Evolutionary conservation across 1,140 invertebrate species (phyloP), one percentile per base, ranked within the genome.

Genomic region (Drosophila watanabei): DNA sequence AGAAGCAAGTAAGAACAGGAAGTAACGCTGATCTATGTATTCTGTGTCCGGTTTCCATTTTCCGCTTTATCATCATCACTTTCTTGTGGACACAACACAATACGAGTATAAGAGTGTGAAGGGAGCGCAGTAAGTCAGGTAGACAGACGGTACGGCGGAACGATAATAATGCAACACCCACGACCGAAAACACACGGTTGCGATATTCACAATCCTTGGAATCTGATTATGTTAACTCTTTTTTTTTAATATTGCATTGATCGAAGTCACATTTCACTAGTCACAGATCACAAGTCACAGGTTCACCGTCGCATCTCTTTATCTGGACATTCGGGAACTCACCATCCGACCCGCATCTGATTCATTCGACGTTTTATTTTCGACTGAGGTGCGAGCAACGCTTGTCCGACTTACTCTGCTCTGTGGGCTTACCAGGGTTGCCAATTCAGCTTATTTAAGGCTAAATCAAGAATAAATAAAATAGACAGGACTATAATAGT

Each of bases 341-440:
- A 79, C 75, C 75, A 79, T 69, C 75, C 75, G 75, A 62, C 75
- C 58, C 75, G 75, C 75, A 69, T 79, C 75, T 78, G 75, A 78
- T 32, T 78, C 64, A 68, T 78, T 78, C 75, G 69, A 70, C 75
- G 75, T 28, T 46, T 62, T 79, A 65, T 79, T 79, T 70, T 78
- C 57, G 75, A 79, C 75, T 61, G 64, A 64, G 49, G 20, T 43
- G 37, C 39, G 66, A 73, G 41, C 14, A 13, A 20, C 35, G 37
- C 59, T 68, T 64, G 43, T 63, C 16, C 32, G n/a, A 68, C 16
- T 69, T 51, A 20, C 43, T 20, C 37, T 39, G 18, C 33, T 56
- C 24, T 16, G 14, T 28, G 14, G 24, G 24, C 14, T 10, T 5
- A 5, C 46, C 14, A 49, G 46, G 16, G 46, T 5, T 28, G 46